Evolutionary conservation across 2,888 invertebrate species (phyloP), one percentile per base, ranked within the genome.

Genomic region (Brenthis ino): DNA sequence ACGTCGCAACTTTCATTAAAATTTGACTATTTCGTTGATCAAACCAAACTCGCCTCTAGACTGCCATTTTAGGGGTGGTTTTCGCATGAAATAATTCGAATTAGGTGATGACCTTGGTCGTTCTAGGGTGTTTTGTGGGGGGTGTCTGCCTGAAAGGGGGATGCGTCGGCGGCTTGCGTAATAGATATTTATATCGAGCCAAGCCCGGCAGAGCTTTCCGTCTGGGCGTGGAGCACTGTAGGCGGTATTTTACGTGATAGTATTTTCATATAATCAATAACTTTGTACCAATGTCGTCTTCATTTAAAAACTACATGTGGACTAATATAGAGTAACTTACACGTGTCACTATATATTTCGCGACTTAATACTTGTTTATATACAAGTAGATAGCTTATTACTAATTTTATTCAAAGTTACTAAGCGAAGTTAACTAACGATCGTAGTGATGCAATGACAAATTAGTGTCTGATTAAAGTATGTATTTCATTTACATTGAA

Each of bases 31-130:
- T 12, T 11, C 6, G 1, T 12, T 14, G 13, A 20, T 43, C 72
- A 70, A 51, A 57, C 66, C 28, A 80, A 80, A 80, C 74, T 77
- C 71, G 64, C 69, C 76, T 76, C 72, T 78, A 77, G 60, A 33
- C 2, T 13, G 13, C 20, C 8, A 20, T 5, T 1, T 64, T 76
- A 81, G 71, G 71, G 81, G 76, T 75, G 68, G 70, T 75, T 80
- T 80, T 83, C 37, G 71, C 63, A 68, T 72, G 74, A 70, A 65
- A 68, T 60, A 64, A 16, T 16, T 57, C 48, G 48, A 69, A 60
- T 75, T 79, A 80, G 84, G 81, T 84, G 83, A 77, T 80, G 91
- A 91, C 91, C 91, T 91, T 92, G 89, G 82, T 79, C 79, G 84
- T 79, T 77, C 68, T 75, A 78, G 84, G 87, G 86, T 82, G 84